Conservation (phyloP, 1,140 invertebrate species). For the Aporrectodea caliginosa region DNA sequence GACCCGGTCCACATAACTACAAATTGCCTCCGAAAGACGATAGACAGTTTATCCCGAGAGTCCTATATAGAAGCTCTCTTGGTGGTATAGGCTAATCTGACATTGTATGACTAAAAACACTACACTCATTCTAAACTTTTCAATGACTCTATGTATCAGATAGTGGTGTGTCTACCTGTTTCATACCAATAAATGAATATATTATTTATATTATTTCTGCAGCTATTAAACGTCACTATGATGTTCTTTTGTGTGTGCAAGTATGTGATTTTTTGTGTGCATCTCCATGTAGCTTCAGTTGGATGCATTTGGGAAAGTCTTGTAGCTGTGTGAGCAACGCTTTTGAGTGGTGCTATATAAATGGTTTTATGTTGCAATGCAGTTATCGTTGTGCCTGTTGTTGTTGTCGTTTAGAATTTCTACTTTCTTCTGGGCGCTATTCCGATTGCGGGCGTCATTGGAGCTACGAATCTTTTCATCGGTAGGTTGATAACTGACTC, state of each 20-base stretch:
- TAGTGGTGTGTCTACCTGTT: no score
- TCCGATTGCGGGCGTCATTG: neutral
- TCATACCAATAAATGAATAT: no score
- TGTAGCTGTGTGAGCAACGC: neutral
- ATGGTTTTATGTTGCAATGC: neutral
- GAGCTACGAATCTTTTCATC: slow-evolving; percentile 7
- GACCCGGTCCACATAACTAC: no score
- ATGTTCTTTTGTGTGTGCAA: neutral
- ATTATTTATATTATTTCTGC: no score
- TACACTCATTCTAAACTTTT: no score
- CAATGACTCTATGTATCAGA: no score
- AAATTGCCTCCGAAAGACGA: no score
- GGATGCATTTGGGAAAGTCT: neutral
- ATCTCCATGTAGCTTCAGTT: neutral
- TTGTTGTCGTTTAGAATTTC: slow-evolving; percentile 10
- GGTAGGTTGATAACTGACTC: slow-evolving; percentile 6
- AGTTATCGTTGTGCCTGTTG: neutral
- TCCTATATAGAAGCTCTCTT: no score
- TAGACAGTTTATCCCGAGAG: no score
- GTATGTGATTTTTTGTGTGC: neutral
- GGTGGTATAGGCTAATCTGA: no score
- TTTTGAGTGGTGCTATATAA: neutral
- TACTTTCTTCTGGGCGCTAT: neutral
- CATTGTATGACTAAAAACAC: no score
- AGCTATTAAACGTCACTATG: neutral